Evolutionary conservation across 2,113 vertebrate genomes (phyloP).

Genomic region (Percopsis transmontana): DNA sequence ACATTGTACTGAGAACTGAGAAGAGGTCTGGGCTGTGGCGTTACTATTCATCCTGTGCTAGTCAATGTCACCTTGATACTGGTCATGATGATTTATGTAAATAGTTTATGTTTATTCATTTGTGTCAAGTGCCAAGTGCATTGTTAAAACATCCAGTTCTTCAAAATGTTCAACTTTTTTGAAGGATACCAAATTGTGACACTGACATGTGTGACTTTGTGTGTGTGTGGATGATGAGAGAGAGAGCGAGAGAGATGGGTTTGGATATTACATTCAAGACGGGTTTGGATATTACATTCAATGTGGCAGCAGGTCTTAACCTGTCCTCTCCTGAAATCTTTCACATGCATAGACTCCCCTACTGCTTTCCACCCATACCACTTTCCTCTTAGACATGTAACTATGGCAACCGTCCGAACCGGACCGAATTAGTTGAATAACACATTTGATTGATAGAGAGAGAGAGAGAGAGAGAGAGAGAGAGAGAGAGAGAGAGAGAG

Average conservation of each 20-base stretch:
- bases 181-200: not conserved
- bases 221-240: not conserved
- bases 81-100: too few relatives aligned
- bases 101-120: too few relatives aligned
- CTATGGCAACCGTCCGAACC: constrained; percentile 51
- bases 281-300: constrained; percentile 11
- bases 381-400: constrained; percentile 50
- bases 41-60: too few relatives aligned
- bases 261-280: constrained; percentile 12
- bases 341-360: constrained; percentile 10
- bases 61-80: too few relatives aligned
- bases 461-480: not conserved
- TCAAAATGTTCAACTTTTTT: not conserved
- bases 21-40: too few relatives aligned
- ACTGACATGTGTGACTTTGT: not conserved
- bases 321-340: constrained; percentile 54
- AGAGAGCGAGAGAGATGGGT: too few relatives aligned
- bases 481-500: not conserved
- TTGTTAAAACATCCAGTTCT: too few relatives aligned
- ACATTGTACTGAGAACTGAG: too few relatives aligned
- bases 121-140: too few relatives aligned
- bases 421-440: constrained; percentile 14
- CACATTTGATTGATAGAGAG: not conserved
- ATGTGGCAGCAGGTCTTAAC: constrained; percentile 41
- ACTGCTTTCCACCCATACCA: constrained; percentile 38